These are phyloP conservation scores for Serinus canaria DNA, from an alignment of 2,113 vertebrate species.

Conservation along the genomic window DNA sequence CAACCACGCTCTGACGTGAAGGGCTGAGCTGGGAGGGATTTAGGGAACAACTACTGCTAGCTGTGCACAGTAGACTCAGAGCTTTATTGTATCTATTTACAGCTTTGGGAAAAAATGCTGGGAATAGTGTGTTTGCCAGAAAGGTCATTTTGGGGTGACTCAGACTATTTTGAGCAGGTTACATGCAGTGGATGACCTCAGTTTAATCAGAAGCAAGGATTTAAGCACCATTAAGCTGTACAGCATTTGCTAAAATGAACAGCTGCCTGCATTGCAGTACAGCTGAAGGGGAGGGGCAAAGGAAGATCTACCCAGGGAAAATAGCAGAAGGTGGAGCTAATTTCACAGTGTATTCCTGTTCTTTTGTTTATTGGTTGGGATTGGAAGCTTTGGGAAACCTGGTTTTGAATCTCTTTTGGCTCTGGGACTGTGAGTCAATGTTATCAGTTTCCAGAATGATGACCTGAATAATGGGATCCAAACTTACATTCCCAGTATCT, in stretches of 20 bases:
- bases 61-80: not conserved
- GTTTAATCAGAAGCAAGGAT: not conserved
- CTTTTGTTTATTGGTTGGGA: not conserved
- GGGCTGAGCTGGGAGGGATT: not conserved
- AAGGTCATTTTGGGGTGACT: constrained; percentile 1
- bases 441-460: not conserved
- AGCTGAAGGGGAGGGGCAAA: not conserved
- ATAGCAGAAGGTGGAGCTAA: not conserved
- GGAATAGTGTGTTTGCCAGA: not conserved
- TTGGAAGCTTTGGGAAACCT: not conserved
- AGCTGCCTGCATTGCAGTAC: not conserved
- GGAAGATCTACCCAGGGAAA: not conserved
- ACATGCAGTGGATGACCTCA: not conserved
- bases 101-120: constrained; percentile 7
- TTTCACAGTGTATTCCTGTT: not conserved
- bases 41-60: not conserved
- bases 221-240: not conserved
- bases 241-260: not conserved
- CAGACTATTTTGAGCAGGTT: not conserved
- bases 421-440: not conserved
- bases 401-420: not conserved
- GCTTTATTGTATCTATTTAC: constrained; percentile 29
- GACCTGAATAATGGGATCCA: not conserved
- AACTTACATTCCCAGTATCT: not conserved
- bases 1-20: fast-evolving